Evolutionary conservation across 1,140 invertebrate genomes (phyloP), one percentile per base, ranked within the genome.

Genomic region (Rhyacophila brunnea): DNA sequence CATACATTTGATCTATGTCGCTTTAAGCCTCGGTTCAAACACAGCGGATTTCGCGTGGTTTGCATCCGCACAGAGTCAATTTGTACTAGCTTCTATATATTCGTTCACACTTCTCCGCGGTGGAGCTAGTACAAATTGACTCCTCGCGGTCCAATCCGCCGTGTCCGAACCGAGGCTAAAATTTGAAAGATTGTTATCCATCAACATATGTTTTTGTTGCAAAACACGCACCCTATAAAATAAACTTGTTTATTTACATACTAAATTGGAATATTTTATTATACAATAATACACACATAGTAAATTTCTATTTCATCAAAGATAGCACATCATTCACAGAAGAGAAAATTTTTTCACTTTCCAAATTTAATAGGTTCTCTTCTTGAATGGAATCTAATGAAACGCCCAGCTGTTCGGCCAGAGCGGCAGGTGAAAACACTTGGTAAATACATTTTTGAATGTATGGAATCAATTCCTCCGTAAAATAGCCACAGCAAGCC

Each of bases 381-480:
- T 89, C 87, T 70, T 90, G 87, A 19, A 95, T 75, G 59, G 86
- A 82, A 23, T 86, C 81, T n/a, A 88, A 73, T 45, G 87, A 85
- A 4, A 93, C 77, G 6, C 91, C 91, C 9, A 95, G 71, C 57
- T 89, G 80, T 43, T 82, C 77, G 6, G 91, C 86, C 20, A 95
- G 80, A 68, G 87, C 85, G 53, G 78, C 77, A 0, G 86, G 85
- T 10, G 91, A 88, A 74, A 92, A 97, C 40, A 95, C 82, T 38
- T 85, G 81, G 56, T 91, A 85, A 23, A 96, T 77, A 71, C 93
- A 95, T 67, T 86, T 87, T 62, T 93, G 89, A 28, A 96, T 72
- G 69, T 93, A 93, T 0, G 92, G 91, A 17, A 96, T 77, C 20
- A 97, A 79, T 67, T 92, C 89, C 60, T 90, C 84, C 15, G 85